Base-by-base conservation (phyloP, 2,888 invertebrate genomes). In the Ormia ochracea region DNA sequence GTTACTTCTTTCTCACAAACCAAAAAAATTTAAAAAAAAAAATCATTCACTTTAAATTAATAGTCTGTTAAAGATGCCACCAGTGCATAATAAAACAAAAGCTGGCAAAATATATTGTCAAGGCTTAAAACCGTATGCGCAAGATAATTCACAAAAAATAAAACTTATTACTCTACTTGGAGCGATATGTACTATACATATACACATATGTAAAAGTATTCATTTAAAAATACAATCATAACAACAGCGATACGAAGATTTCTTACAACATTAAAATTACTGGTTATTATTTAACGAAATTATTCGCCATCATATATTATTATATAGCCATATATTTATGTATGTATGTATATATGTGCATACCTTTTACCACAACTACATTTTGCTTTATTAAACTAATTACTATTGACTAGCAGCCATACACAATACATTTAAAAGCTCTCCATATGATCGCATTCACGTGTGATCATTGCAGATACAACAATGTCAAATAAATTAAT, bases 21-120 rank as follows among this genome's bases (percentile, higher is more conserved):
- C 28, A 28, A 43, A 19, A 0, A 33, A 41, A 12, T 19, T n/a
- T 58, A 28, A 33, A 52, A 61, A 59, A 52, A 38, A 7, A 17
- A 14, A 52, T 17, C 33, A 59, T 33, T 72, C 70, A 72, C 50
- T 52, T 23, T 31, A 31, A 52, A 61, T 9, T 72, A 50, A 61
- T 14, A 70, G 38, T 26, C 33, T 38, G 48, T 41, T 54, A 45
- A 61, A 72, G 78, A 72, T 68, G 78, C 61, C 68, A 68, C 61
- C 54, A 68, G 36, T 36, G n/a, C n/a, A n/a, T n/a, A 36, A 43
- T 17, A 56, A 50, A 45, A 56, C 21, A 23, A 36, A 33, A 23
- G 19, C 41, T 56, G n/a, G 43, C 68, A 31, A 23, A 56, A 69
- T 23, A 58, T 43, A 12, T 36, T 77, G 56, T 43, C 69, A 70